Percentiles rank a stretch among this genome's conserved stretches.
These are phyloP conservation scores for Latrodectus elegans DNA, from an alignment of 2,888 invertebrate species.

Conservation along the genomic window DNA sequence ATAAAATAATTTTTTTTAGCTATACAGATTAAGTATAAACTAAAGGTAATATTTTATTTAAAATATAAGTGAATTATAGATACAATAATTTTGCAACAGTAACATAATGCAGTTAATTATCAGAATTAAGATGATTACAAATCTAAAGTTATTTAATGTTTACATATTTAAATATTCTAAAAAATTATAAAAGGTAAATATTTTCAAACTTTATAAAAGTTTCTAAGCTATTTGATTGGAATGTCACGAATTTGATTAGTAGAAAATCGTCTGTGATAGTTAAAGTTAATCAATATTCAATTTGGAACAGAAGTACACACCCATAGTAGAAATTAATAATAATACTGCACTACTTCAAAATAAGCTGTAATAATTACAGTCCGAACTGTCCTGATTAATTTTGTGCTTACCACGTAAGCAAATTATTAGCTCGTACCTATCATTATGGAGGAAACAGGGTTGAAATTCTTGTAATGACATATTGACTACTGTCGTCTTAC, in stretches of 20 bases:
- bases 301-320: conserved; percentile 1
- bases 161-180: neutral
- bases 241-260: neutral
- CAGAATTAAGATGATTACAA: neutral
- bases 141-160: neutral
- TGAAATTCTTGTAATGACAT: conserved; percentile 3
- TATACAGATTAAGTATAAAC: too few species aligned
- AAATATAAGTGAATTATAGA: too few species aligned
- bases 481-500: conserved; percentile 1
- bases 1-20: too few species aligned
- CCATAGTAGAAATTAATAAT: neutral
- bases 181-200: neutral
- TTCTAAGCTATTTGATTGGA: neutral
- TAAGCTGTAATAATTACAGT: neutral
- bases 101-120: neutral
- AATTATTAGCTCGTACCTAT: conserved; percentile 2
- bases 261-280: neutral
- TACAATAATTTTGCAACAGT: too few species aligned
- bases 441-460: neutral
- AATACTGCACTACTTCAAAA: neutral
- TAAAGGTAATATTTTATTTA: too few species aligned
- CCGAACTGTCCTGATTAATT: neutral
- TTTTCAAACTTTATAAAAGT: neutral
- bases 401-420: conserved; percentile 3
- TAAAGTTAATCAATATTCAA: conserved; percentile 3